These are phyloP conservation scores for Varroa destructor DNA, from an alignment of 1,140 invertebrate genomes.

Conservation along the genomic window DNA sequence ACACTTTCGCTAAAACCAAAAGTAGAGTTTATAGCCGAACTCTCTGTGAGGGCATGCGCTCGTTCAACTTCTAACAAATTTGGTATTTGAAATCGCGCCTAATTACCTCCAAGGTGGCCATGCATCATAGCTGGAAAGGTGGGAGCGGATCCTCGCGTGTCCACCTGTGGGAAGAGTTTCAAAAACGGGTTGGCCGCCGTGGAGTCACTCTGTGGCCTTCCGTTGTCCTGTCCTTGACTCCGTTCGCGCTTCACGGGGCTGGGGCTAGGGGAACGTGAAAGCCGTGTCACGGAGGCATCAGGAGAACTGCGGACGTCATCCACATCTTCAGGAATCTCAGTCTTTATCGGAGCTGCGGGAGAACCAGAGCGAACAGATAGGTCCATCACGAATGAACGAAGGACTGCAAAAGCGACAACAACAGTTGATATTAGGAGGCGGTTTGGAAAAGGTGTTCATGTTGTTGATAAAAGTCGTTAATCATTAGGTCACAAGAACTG, in stretches of 20 bases:
- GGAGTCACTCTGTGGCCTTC: not conserved
- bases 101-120: too few relatives aligned
- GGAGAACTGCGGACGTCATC: conserved; percentile 16
- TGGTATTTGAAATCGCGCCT: too few relatives aligned
- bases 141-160: conserved; percentile 1
- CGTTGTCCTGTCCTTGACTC: not conserved
- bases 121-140: too few relatives aligned
- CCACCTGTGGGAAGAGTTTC: conserved; percentile 10
- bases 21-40: too few relatives aligned
- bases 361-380: conserved; percentile 12
- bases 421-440: too few relatives aligned
- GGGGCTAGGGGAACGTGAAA: conserved; percentile 3
- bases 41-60: too few relatives aligned
- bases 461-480: too few relatives aligned
- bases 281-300: conserved; percentile 15
- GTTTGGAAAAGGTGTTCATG: too few relatives aligned
- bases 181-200: not conserved
- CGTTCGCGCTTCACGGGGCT: not conserved
- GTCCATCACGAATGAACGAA: not conserved
- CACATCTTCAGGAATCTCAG: conserved; percentile 3
- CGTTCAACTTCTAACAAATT: too few relatives aligned
- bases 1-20: too few relatives aligned
- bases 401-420: too few relatives aligned
- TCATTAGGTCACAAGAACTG: too few relatives aligned
- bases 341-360: conserved; percentile 1